Conservation (phyloP, 2,113 vertebrate species). For the Acrocephalus arundinaceus region DNA sequence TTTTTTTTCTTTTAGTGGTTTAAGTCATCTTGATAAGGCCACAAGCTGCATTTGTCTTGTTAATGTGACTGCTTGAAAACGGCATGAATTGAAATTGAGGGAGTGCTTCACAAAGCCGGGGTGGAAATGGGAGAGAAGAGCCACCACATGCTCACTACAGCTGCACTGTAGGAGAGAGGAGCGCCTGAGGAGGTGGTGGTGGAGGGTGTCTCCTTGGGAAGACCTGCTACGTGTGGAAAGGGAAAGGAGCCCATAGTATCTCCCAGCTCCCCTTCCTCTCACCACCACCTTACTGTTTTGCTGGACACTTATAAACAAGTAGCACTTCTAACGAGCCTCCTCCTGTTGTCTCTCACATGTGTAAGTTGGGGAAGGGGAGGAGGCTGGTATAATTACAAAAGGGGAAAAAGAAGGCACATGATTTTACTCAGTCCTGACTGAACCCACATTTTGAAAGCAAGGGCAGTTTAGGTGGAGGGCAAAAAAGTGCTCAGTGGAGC, state of each 20-base stretch:
- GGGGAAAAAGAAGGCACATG: conserved; percentile 81
- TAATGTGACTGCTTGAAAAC: neutral
- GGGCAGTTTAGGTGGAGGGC: conserved; percentile 56
- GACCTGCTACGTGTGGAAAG: conserved; percentile 49
- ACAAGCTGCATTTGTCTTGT: conserved; percentile 57
- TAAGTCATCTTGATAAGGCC: conserved; percentile 64
- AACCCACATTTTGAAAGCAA: conserved; percentile 68
- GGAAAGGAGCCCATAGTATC: conserved; percentile 7
- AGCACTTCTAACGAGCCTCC: conserved; percentile 57
- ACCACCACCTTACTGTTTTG: conserved; percentile 19
- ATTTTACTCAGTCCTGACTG: conserved; percentile 76
- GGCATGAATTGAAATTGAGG: neutral
- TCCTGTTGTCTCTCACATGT: neutral
- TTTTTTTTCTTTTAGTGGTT: conserved; percentile 21
- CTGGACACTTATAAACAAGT: conserved; percentile 11
- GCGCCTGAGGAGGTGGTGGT: neutral
- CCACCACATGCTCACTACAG: neutral
- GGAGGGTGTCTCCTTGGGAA: conserved; percentile 52
- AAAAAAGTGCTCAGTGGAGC: conserved; percentile 60
- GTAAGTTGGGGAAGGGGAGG: conserved; percentile 49
- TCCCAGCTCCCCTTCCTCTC: neutral
- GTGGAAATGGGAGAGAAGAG: conserved; percentile 5
- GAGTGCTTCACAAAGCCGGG: neutral
- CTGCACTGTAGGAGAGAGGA: conserved; percentile 7
- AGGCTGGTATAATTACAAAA: conserved; percentile 70